A percentile compares a stretch with the other conserved stretches of the same genome.
Conservation (phyloP, 2,113 vertebrate genomes). For the Chiloscyllium plagiosum region DNA sequence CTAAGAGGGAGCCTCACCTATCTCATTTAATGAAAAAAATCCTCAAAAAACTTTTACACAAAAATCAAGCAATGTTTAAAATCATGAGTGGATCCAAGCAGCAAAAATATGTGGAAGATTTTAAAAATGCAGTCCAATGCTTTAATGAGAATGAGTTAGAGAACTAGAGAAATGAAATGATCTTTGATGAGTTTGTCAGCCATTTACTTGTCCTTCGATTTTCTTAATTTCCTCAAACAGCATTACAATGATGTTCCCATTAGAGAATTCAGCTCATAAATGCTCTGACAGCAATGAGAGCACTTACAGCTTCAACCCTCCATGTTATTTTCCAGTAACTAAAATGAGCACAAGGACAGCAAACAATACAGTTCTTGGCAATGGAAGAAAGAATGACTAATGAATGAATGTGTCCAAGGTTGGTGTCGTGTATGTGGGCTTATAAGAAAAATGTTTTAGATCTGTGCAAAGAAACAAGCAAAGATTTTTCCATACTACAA, state of each 20-base stretch:
- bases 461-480: background rate
- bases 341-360: background rate
- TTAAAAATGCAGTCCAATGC: background rate
- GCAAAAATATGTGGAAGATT: background rate
- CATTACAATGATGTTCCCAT: background rate
- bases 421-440: background rate
- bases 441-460: background rate
- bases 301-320: background rate
- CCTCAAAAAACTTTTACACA: background rate
- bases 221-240: background rate
- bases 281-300: background rate
- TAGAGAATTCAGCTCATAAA: background rate
- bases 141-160: background rate
- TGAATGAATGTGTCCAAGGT: background rate
- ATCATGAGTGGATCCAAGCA: background rate
- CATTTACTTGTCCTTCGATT: background rate
- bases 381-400: background rate
- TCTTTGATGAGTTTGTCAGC: background rate
- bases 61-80: background rate
- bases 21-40: slow-evolving; percentile 1
- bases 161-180: background rate
- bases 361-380: background rate
- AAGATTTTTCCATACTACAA: background rate
- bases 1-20: background rate
- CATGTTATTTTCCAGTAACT: background rate